Evolutionary conservation across 1,140 invertebrate species (phyloP), one percentile per base, ranked within the genome.

Genomic region (Potamilus streckersoni): DNA sequence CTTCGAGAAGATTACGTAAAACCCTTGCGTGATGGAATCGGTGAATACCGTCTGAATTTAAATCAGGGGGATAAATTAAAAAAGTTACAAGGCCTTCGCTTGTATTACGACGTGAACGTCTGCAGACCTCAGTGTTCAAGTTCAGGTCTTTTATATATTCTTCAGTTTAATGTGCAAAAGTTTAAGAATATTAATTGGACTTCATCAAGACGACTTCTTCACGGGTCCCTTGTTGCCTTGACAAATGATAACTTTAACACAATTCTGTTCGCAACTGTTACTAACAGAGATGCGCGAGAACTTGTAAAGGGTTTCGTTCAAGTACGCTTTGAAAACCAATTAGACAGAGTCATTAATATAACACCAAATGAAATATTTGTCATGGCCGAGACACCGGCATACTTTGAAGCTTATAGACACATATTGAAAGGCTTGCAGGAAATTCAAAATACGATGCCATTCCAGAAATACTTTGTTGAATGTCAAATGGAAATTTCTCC

Each of bases 141-240:
- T 0, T 67, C 64, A 20, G 85, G 82, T 0, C 71, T 87, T 23
- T 74, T 71, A 15, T 78, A 87, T 71, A 70, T 79, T 16, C 61
- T 89, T 17, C 65, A 77, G 59, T 90, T 91, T 79, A 81, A 87
- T 70, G 74, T 79, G 0, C 74, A 76, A 6, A 74, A 78, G 2
- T 69, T 90, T 31, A 79, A 82, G 63, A 38, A 74, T 23, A 76
- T 89, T 6, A 81, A 86, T 17, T 90, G 89, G 89, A 76, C 87
- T 69, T 64, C 73, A 38, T 90, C 91, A 11, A 93, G 93, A 83
- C 89, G 93, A 69, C 92, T 96, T 59, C 92, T 95, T 82, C 93
- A 89, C 87, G 95, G 95, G 0, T 93, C 94, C 0, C 87, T 96
- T 20, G 80, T 96, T 0, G 92, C 93, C 76, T 92, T 96, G 27